These are phyloP conservation scores for Caenorhabditis zanzibari DNA, from an alignment of 2,888 invertebrate genomes.

Conservation along the genomic window DNA sequence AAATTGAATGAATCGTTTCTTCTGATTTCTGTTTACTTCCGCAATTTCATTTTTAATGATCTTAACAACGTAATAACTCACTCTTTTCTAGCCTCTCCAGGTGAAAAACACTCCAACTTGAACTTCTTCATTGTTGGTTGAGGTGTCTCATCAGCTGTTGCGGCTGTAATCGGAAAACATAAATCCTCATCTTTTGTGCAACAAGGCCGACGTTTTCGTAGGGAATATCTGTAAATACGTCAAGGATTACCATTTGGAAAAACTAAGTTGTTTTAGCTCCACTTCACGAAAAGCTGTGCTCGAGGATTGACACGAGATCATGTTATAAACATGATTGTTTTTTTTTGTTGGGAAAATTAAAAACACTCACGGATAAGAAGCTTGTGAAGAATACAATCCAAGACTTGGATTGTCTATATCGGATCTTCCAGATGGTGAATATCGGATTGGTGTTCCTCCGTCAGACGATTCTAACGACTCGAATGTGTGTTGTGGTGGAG, in stretches of 20 bases:
- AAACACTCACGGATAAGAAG: slow-evolving; percentile 57
- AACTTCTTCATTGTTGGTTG: slow-evolving; percentile 79
- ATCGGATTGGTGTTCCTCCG: slow-evolving; percentile 19
- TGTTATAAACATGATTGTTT: not conserved
- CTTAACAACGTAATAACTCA: slow-evolving; percentile 16
- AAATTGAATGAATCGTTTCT: not conserved
- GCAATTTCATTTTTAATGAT: slow-evolving; percentile 8
- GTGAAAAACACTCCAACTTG: slow-evolving; percentile 79
- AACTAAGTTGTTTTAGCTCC: not conserved
- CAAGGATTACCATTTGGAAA: slow-evolving; percentile 22
- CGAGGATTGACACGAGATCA: not conserved
- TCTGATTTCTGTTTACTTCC: not conserved
- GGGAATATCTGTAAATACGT: slow-evolving; percentile 67
- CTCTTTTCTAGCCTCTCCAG: slow-evolving; percentile 81
- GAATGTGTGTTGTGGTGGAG: slow-evolving; percentile 15
- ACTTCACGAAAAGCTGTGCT: not conserved
- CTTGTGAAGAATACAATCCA: slow-evolving; percentile 45
- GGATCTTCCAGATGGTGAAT: slow-evolving; percentile 36
- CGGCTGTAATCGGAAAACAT: slow-evolving; percentile 79
- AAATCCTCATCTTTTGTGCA: slow-evolving; percentile 79
- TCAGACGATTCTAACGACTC: slow-evolving; percentile 21
- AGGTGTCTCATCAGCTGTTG: slow-evolving; percentile 81
- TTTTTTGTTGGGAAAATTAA: not conserved
- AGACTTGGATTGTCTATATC: slow-evolving; percentile 40
- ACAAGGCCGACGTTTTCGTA: slow-evolving; percentile 74